Conservation (phyloP, 2,797 vertebrate species). For the Sebastes iracundus region DNA sequence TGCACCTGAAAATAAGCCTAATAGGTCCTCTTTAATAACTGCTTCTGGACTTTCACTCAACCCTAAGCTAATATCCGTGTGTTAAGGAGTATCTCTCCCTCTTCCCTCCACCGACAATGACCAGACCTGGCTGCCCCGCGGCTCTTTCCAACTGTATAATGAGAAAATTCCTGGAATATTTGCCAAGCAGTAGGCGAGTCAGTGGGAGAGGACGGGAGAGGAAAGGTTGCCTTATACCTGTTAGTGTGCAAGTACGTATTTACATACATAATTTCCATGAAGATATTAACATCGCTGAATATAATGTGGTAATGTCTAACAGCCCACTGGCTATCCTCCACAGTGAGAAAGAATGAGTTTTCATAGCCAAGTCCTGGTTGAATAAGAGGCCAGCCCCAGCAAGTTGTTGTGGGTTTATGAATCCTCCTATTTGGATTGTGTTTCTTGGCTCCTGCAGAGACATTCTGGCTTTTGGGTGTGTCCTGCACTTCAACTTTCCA, state of each 20-base stretch:
- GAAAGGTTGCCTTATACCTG: not conserved
- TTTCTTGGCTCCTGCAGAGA: constrained; percentile 31
- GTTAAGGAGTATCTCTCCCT: not conserved
- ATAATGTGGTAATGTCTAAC: not conserved
- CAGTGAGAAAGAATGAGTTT: not conserved
- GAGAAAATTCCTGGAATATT: constrained; percentile 79
- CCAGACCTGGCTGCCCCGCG: constrained; percentile 41
- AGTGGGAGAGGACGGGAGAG: constrained; percentile 13
- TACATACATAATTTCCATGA: not conserved
- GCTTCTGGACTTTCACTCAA: not conserved
- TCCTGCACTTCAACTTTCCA: constrained; percentile 29
- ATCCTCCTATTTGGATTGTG: constrained; percentile 18
- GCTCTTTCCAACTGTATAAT: constrained; percentile 55
- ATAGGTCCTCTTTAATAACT: not conserved
- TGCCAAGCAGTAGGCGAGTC: constrained; percentile 46
- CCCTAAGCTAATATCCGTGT: constrained; percentile 5
- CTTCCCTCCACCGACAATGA: constrained; percentile 41
- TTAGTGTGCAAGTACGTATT: not conserved
- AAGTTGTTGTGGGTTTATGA: constrained; percentile 25
- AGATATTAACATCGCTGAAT: not conserved
- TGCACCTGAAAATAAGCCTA: too few relatives aligned
- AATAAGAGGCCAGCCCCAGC: constrained; percentile 26
- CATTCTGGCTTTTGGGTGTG: constrained; percentile 41
- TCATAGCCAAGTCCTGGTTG: not conserved
- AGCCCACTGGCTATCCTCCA: not conserved